A percentile compares a stretch with the other conserved stretches of the same genome.
Conservation (phyloP, 2,888 invertebrate species). For the Galeopsomyia nigrocyanea region DNA sequence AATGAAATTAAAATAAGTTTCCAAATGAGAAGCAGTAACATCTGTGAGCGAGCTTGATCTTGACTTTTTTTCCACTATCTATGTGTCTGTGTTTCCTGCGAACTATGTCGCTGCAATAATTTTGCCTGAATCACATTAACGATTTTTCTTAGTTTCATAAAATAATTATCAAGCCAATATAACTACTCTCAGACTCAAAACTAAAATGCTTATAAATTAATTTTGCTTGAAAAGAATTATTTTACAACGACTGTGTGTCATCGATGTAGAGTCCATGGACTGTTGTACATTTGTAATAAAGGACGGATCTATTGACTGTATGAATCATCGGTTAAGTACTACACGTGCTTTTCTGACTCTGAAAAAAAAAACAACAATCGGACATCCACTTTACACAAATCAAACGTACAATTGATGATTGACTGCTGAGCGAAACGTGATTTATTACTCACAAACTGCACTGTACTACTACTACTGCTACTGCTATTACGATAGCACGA, state of each 20-base stretch:
- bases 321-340: constrained; percentile 7
- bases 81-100: constrained; percentile 58
- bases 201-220: no score
- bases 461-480: background rate
- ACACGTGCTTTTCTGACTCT: background rate
- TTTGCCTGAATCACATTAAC: constrained; percentile 44
- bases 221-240: no score
- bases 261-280: no score
- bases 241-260: no score
- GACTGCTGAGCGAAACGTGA: background rate
- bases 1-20: no score
- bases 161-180: background rate
- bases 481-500: background rate
- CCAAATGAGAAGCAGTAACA: constrained; percentile 16
- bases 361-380: background rate
- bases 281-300: constrained; percentile 9
- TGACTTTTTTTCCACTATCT: constrained; percentile 59
- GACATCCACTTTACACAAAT: constrained; percentile 11
- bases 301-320: constrained; percentile 10
- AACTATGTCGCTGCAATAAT: constrained; percentile 55
- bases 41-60: constrained; percentile 59
- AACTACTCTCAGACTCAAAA: no score
- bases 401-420: constrained; percentile 11
- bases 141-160: constrained; percentile 45
- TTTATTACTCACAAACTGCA: constrained; percentile 23